These are phyloP conservation scores for Gobio gobio DNA, from an alignment of 2,113 vertebrate genomes.

Conservation along the genomic window DNA sequence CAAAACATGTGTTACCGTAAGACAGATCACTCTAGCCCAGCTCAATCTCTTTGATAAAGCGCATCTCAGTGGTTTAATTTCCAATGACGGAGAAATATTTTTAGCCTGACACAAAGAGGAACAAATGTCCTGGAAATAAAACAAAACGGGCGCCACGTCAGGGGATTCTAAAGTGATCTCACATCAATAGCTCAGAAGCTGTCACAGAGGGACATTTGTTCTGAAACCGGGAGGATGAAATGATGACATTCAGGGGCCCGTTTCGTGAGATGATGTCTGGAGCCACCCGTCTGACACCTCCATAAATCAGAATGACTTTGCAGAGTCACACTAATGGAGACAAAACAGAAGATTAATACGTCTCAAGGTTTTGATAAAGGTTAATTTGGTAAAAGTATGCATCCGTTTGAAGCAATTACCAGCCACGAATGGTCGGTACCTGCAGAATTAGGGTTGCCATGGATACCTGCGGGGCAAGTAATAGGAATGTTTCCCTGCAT, in stretches of 20 bases:
- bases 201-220: conserved; percentile 49
- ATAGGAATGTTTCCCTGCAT: conserved; percentile 67
- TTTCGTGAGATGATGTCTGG: conserved; percentile 63
- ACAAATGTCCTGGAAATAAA: conserved; percentile 26
- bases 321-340: conserved; percentile 68
- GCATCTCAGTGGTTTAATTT: conserved; percentile 24
- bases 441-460: conserved; percentile 75
- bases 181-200: conserved; percentile 49
- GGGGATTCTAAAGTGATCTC: conserved; percentile 45
- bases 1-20: not conserved
- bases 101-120: conserved; percentile 28
- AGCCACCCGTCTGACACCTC: conserved; percentile 59
- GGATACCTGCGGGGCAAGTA: conserved; percentile 71
- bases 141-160: conserved; percentile 35
- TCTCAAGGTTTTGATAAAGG: conserved; percentile 78
- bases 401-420: conserved; percentile 79
- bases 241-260: conserved; percentile 58
- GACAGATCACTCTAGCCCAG: not conserved
- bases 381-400: conserved; percentile 82
- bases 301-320: conserved; percentile 70
- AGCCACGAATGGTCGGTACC: conserved; percentile 65
- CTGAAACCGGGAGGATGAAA: conserved; percentile 56
- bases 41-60: conserved; percentile 43
- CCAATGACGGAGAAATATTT: conserved; percentile 32
- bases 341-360: conserved; percentile 78